Base-by-base conservation (phyloP, 2,797 vertebrate species). In the Sphenopsis melanotis region DNA sequence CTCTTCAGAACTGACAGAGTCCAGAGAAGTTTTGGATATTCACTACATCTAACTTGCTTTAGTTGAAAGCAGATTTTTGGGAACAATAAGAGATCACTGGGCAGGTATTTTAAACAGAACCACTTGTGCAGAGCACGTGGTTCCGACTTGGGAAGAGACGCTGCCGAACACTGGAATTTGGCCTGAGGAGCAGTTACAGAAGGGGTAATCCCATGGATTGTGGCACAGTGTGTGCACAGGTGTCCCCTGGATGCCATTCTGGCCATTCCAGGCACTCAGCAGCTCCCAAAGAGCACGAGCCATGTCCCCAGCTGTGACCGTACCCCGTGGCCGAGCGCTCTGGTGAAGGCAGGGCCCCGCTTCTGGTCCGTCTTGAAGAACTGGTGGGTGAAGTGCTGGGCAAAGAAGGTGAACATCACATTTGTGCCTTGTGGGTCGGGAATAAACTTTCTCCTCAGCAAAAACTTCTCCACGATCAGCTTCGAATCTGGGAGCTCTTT, bases 401-500 rank as follows among this genome's bases (percentile, higher is more conserved):
- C 99, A 61, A 99, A 99, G 97, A 99, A 99, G 0, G 99, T 98
- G 72, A 99, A 99, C 99, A 99, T 99, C 93, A 99, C 96, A 32
- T 98, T 99, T 75, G 99, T 98, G 87, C 98, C 98, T 95, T 99
- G 99, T 0, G 99, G 99, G 61, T 99, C 99, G 0, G 99, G 99
- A 77, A 99, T 99, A 46, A 99, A 99, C 93, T 98, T 97, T 84
- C 97, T 98, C 85, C 99, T 98, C 41, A 99, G 59, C 55, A 99
- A 95, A 64, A 99, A 98, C 94, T 98, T 99, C 94, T 99, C 99
- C 57, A 98, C 98, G 42, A 99, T 89, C 16, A 98, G 4, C 49
- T 99, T 98, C 1, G 98, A 97, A 78, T 99, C 98, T 4, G 99
- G 99, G 39, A 99, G 98, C 77, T 98, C 98, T 46, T 99, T 99